A percentile compares a stretch with the other conserved stretches of the same genome.
Conservation (phyloP, 2,888 invertebrate genomes). For the Dioctria rufipes region DNA sequence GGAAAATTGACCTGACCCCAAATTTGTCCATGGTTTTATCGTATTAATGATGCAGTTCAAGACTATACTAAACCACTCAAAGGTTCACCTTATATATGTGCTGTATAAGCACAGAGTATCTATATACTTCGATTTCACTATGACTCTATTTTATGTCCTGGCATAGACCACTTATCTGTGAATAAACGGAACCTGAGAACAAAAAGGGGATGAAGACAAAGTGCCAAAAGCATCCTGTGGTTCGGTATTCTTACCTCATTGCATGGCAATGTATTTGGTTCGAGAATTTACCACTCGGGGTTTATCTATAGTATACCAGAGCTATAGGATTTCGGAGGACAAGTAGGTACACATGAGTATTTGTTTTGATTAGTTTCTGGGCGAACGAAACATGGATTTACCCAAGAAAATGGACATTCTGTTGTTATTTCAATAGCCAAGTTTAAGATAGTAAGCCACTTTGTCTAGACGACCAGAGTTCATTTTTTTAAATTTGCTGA, state of each 20-base stretch:
- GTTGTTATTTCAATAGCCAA: not conserved
- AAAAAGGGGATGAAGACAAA: not conserved
- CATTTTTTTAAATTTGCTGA: slow-evolving; percentile 11
- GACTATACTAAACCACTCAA: not conserved
- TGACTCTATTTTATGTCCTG: not conserved
- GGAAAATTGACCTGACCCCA: not conserved
- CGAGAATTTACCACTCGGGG: not conserved
- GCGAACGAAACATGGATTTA: slow-evolving; percentile 1
- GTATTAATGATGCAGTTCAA: not conserved
- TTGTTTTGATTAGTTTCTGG: slow-evolving; percentile 22
- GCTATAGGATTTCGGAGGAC: not conserved
- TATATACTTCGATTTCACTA: not conserved
- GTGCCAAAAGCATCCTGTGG: not conserved
- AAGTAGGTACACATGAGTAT: slow-evolving; percentile 9
- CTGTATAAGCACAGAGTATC: too few relatives aligned
- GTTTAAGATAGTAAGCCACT: slow-evolving; percentile 5
- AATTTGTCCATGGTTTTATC: not conserved
- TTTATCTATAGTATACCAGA: too few relatives aligned
- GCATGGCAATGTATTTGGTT: not conserved
- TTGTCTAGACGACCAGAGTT: not conserved
- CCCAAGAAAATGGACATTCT: slow-evolving; percentile 8
- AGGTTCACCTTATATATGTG: not conserved
- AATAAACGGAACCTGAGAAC: not conserved
- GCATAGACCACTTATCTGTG: not conserved
- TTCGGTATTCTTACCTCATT: not conserved